Evolutionary conservation across 2,888 invertebrate species (phyloP).

Genomic region (Dasysyrphus tricinctus): DNA sequence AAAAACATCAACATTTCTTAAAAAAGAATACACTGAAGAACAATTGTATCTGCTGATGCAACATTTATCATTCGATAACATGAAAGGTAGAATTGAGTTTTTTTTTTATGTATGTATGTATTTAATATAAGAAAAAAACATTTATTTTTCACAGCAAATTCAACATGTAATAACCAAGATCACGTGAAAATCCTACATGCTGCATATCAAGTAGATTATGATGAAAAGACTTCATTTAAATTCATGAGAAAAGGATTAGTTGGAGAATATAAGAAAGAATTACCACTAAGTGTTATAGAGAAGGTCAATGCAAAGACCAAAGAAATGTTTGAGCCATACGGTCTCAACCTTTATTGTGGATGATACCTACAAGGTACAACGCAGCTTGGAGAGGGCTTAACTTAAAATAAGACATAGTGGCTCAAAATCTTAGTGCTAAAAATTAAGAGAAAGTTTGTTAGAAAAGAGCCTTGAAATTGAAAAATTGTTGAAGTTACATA

Average conservation of each 20-base stretch:
- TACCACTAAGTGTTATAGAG: background rate
- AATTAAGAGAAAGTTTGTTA: no score
- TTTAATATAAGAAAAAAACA: no score
- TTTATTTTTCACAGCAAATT: background rate
- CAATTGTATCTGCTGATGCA: background rate
- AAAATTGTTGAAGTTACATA: no score
- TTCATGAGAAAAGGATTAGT: slow-evolving; percentile 47
- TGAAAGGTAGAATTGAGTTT: slow-evolving; percentile 29
- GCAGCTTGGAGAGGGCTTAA: no score
- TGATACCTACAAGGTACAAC: no score
- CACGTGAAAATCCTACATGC: slow-evolving; percentile 1
- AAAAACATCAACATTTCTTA: slow-evolving; percentile 10
- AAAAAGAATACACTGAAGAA: slow-evolving; percentile 6
- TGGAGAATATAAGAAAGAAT: slow-evolving; percentile 31
- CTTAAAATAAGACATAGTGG: no score
- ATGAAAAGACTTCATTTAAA: slow-evolving; percentile 20
- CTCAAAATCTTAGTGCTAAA: no score
- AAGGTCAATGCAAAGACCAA: slow-evolving; percentile 21
- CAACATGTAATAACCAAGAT: slow-evolving; percentile 35
- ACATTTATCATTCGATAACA: slow-evolving; percentile 47
- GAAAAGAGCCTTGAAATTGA: no score
- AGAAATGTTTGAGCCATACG: slow-evolving; percentile 22
- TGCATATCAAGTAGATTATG: background rate
- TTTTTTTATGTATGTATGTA: no score
- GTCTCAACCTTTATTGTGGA: slow-evolving; percentile 17